Evolutionary conservation across 2,797 vertebrate genomes (phyloP).

Genomic region (Aeoliscus strigatus): DNA sequence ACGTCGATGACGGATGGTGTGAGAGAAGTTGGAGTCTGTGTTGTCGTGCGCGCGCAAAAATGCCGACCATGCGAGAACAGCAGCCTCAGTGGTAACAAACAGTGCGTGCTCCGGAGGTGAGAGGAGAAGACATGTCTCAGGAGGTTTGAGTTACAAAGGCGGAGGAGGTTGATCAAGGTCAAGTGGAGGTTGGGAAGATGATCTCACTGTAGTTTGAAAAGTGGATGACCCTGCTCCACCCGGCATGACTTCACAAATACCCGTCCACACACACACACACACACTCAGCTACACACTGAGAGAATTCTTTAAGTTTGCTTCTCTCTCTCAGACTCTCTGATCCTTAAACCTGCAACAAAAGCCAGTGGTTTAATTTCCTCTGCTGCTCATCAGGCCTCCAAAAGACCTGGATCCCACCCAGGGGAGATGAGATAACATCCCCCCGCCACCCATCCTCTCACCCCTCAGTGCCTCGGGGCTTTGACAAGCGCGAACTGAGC

Average conservation of each 20-base stretch:
- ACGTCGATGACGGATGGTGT: background rate
- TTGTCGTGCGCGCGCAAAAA: slow-evolving; percentile 25
- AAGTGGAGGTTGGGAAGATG: slow-evolving; percentile 57
- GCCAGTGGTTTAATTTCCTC: slow-evolving; percentile 67
- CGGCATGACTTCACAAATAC: slow-evolving; percentile 17
- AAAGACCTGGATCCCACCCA: slow-evolving; percentile 64
- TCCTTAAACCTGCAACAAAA: slow-evolving; percentile 61
- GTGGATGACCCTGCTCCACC: slow-evolving; percentile 41
- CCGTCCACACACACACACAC: slow-evolving; percentile 7
- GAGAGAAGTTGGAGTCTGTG: background rate
- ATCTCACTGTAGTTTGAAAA: slow-evolving; percentile 39
- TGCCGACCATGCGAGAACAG: slow-evolving; percentile 45
- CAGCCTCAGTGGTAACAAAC: slow-evolving; percentile 30
- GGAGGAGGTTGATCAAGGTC: slow-evolving; percentile 56
- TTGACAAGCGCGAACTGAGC: slow-evolving; percentile 49
- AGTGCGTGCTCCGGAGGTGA: slow-evolving; percentile 40
- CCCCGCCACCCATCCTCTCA: slow-evolving; percentile 51
- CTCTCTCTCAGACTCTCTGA: slow-evolving; percentile 31
- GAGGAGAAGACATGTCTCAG: slow-evolving; percentile 34
- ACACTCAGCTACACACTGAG: slow-evolving; percentile 10
- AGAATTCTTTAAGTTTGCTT: slow-evolving; percentile 33
- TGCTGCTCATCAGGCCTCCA: slow-evolving; percentile 36
- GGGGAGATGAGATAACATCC: slow-evolving; percentile 68
- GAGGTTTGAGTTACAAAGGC: slow-evolving; percentile 61
- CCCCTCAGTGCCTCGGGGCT: slow-evolving; percentile 43